Conservation (phyloP, 2,888 invertebrate species). For the Parochlus steinenii region DNA sequence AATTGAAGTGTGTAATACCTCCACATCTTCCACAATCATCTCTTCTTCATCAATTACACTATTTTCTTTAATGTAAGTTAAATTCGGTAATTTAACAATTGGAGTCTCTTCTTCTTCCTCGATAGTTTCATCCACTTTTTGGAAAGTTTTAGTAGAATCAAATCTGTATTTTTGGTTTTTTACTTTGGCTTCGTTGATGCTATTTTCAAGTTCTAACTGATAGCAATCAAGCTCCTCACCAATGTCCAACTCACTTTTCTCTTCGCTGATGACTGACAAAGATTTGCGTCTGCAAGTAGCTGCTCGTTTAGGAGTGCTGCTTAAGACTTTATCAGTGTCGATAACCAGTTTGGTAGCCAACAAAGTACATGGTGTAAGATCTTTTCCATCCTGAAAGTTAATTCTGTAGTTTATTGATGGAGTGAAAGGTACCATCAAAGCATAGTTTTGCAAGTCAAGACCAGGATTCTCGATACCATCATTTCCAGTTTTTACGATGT, state of each 20-base stretch:
- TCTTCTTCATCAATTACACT: conserved; percentile 13
- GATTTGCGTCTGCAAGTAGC: conserved; percentile 18
- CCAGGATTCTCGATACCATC: conserved; percentile 10
- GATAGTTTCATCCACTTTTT: conserved; percentile 1
- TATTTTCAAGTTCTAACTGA: conserved; percentile 29
- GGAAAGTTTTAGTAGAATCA: not conserved
- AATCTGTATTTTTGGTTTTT: conserved; percentile 17
- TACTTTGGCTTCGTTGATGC: conserved; percentile 29
- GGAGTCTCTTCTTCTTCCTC: not conserved
- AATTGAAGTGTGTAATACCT: no score
- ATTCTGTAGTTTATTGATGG: conserved; percentile 27
- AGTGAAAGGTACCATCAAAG: conserved; percentile 25
- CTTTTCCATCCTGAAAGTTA: conserved; percentile 20
- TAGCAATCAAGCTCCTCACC: conserved; percentile 28
- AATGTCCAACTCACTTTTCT: conserved; percentile 26
- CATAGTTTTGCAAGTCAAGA: conserved; percentile 9
- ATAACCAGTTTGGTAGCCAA: conserved; percentile 26
- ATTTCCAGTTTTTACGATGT: not conserved
- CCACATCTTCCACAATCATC: conserved; percentile 13
- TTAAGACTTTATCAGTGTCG: conserved; percentile 9
- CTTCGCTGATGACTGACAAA: conserved; percentile 25
- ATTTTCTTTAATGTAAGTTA: conserved; percentile 7
- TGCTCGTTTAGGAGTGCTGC: conserved; percentile 7
- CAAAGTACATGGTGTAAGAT: conserved; percentile 25
- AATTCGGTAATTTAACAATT: not conserved